Evolutionary conservation across 92 coral and sea anemone genomes (phyloP).

Genomic region (Parazoanthus atlanticus): DNA sequence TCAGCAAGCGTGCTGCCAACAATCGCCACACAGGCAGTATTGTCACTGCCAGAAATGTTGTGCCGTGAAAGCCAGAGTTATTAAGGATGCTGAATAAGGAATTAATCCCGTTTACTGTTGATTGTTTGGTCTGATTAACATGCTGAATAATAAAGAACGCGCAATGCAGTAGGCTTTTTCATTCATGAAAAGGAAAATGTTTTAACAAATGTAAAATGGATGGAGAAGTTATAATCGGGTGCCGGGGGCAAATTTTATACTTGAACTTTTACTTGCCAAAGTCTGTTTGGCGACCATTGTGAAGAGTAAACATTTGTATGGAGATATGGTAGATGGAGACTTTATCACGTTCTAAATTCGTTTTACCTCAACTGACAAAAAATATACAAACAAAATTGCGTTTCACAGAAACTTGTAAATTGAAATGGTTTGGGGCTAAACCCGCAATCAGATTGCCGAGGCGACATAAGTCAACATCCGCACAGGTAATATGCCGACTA

Average conservation of each 20-base stretch:
- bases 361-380: background rate
- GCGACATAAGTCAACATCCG: background rate
- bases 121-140: background rate
- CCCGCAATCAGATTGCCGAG: background rate
- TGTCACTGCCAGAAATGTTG: background rate
- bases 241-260: too few relatives aligned
- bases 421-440: background rate
- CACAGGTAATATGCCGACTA: background rate
- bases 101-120: background rate
- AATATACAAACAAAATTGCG: background rate
- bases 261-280: too few relatives aligned
- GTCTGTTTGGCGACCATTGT: too few relatives aligned
- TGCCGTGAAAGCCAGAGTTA: background rate
- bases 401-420: background rate
- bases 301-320: background rate
- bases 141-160: background rate
- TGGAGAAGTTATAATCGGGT: too few relatives aligned
- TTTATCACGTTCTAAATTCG: background rate
- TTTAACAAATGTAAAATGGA: too few relatives aligned
- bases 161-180: background rate
- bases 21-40: background rate
- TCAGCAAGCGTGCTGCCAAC: background rate
- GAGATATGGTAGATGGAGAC: background rate
- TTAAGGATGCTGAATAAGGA: background rate
- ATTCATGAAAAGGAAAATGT: too few relatives aligned